phyloP scores from a whole-genome alignment of 2,797 vertebrate genomes.

The Epinephelus awoara region DNA sequence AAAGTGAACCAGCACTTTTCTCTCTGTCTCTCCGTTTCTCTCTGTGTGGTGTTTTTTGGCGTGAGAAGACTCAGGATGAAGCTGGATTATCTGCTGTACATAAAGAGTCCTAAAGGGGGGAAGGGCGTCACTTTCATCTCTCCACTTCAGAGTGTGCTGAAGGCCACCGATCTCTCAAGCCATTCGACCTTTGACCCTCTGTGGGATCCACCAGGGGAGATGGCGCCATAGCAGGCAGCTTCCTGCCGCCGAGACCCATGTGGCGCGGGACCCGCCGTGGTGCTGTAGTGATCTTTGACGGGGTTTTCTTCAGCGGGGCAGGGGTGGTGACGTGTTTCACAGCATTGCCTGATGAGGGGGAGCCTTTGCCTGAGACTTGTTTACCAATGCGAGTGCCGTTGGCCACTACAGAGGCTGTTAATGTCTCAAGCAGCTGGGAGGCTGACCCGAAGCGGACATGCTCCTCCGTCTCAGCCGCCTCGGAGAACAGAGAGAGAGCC shows the following conservation, averaged over 20 bases:
- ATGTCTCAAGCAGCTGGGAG: slow-evolving; percentile 76
- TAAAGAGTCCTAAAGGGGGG: slow-evolving; percentile 68
- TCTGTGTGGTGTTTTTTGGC: slow-evolving; percentile 66
- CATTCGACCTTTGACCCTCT: slow-evolving; percentile 74
- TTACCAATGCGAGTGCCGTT: slow-evolving; percentile 65
- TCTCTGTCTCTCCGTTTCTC: slow-evolving; percentile 61
- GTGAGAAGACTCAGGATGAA: slow-evolving; percentile 74
- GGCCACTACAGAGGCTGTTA: slow-evolving; percentile 68
- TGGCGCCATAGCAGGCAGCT: slow-evolving; percentile 40
- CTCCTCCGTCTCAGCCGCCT: slow-evolving; percentile 83
- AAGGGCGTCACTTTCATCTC: slow-evolving; percentile 85
- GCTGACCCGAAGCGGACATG: slow-evolving; percentile 81
- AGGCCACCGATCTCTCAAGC: slow-evolving; percentile 72
- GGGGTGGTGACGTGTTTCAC: slow-evolving; percentile 51
- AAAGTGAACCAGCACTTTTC: slow-evolving; percentile 99
- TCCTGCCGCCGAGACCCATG: slow-evolving; percentile 50
- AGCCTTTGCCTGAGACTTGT: slow-evolving; percentile 55
- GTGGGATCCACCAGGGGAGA: slow-evolving; percentile 48
- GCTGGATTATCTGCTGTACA: slow-evolving; percentile 76
- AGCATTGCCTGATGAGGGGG: not conserved
- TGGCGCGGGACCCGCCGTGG: slow-evolving; percentile 61
- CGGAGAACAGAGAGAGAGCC: slow-evolving; percentile 81
- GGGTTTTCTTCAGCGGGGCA: slow-evolving; percentile 63
- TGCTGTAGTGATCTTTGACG: slow-evolving; percentile 61
- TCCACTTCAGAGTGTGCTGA: slow-evolving; percentile 78